A percentile compares a stretch with the other conserved stretches of the same genome.
phyloP scores from a whole-genome alignment of 2,797 vertebrate species.

The Coreius guichenoti region DNA sequence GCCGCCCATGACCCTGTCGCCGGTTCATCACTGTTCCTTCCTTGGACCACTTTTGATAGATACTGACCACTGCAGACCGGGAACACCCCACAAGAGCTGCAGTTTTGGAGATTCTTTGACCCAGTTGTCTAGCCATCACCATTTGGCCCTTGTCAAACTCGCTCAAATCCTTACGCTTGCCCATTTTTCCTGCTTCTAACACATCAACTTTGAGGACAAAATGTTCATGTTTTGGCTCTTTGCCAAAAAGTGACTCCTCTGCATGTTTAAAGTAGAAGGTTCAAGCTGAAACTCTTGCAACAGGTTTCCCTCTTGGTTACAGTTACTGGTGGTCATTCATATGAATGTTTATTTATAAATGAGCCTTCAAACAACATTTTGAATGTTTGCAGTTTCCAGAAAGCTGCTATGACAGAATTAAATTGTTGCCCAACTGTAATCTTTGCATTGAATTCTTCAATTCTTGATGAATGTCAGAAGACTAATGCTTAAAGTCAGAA shows the following conservation, averaged over 20 bases:
- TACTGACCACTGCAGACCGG: no score
- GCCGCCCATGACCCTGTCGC: no score
- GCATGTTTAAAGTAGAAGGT: not conserved
- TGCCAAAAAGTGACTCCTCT: not conserved
- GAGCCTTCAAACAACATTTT: not conserved
- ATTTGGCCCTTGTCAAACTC: no score
- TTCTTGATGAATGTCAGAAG: slow-evolving; percentile 68
- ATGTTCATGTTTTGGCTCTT: not conserved
- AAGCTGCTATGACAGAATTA: slow-evolving; percentile 58
- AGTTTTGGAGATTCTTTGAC: no score
- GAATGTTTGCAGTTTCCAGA: slow-evolving; percentile 35
- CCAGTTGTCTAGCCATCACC: no score
- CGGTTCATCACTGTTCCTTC: no score
- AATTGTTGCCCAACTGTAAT: slow-evolving; percentile 66
- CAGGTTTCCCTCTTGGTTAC: not conserved
- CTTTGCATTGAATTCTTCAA: slow-evolving; percentile 67
- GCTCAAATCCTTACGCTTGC: no score
- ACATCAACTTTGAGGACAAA: no score
- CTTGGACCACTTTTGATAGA: no score
- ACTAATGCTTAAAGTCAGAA: not conserved
- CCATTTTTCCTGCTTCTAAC: no score
- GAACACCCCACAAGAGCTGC: no score
- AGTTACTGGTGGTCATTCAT: not conserved
- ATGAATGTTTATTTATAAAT: not conserved
- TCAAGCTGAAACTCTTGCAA: not conserved